These are phyloP conservation scores for Trachelus stipa DNA, from an alignment of 2,888 invertebrate genomes.

Conservation along the genomic window DNA sequence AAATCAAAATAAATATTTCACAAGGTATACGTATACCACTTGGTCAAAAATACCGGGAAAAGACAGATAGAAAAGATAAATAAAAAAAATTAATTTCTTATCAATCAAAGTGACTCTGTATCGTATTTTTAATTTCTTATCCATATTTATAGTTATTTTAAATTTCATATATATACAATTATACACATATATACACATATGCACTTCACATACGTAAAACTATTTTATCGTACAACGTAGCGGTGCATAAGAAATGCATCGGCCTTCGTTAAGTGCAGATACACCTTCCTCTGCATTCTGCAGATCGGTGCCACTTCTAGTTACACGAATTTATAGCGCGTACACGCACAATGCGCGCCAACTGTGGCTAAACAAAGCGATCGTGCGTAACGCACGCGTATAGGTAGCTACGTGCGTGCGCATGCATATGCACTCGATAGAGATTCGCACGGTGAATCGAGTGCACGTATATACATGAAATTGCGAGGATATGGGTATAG, in stretches of 20 bases:
- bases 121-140: neutral
- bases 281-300: conserved; percentile 50
- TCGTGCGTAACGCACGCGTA: neutral
- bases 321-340: conserved; percentile 50
- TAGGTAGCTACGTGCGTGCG: neutral
- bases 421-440: neutral
- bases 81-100: neutral
- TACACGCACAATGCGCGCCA: conserved; percentile 52
- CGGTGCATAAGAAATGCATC: neutral
- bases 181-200: too few relatives aligned
- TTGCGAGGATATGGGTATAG: neutral
- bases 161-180: neutral
- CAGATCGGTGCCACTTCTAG: conserved; percentile 32
- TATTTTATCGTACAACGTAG: neutral
- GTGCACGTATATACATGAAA: neutral
- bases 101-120: neutral
- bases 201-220: neutral
- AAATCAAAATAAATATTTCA: neutral
- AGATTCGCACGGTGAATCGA: neutral
- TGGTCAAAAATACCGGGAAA: neutral
- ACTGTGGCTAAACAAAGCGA: conserved; percentile 44
- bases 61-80: neutral
- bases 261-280: conserved; percentile 51
- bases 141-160: neutral
- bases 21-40: neutral